Evolutionary conservation across 2,797 vertebrate species (phyloP), one percentile per base, ranked within the genome.

Genomic region (Notolabrus celidotus): DNA sequence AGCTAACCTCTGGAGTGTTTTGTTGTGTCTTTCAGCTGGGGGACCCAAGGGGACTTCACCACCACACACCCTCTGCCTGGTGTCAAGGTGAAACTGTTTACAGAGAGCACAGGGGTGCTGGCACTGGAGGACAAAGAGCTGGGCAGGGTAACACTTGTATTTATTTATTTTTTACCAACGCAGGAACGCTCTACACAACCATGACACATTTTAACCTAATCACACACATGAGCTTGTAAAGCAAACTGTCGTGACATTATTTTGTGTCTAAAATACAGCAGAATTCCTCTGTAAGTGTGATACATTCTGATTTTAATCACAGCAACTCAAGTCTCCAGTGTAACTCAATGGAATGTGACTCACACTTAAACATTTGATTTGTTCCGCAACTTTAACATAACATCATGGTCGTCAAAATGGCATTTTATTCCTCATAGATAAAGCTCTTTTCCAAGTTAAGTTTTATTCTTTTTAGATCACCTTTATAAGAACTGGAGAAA

Each of bases 51-150:
- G 83, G 98, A 99, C 92, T 99, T 99, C 91, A 97, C 94, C 0
- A 98, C 97, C 29, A 99, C 98, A 38, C 98, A 99, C 0, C 98
- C 98, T 0, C 95, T 99, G 76, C 98, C 98, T 39, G 98, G 95
- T 51, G 98, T 99, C 92, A 99, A 99, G 94, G 98, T 99, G 92
- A 99, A 99, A 86, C 95, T 99, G 75, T 99, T 99, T 92, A 99
- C 98, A 0, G 98, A 99, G 86, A 99, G 98, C 91, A 99, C 98
- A 0, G 98, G 98, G 6, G 98, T 99, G 69, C 90, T 99, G 93
- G 98, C 98, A 6, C 89, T 99, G 90, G 98, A 99, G 89, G 98
- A 99, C 95, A 99, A 99, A 91, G 98, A 99, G 78, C 96, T 99
- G 29, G 98, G 98, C 80, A 94, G 98, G 96, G 98, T 99, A 96